Evolutionary conservation across 2,888 invertebrate species (phyloP).

Genomic region (Eupelmus urozonus): DNA sequence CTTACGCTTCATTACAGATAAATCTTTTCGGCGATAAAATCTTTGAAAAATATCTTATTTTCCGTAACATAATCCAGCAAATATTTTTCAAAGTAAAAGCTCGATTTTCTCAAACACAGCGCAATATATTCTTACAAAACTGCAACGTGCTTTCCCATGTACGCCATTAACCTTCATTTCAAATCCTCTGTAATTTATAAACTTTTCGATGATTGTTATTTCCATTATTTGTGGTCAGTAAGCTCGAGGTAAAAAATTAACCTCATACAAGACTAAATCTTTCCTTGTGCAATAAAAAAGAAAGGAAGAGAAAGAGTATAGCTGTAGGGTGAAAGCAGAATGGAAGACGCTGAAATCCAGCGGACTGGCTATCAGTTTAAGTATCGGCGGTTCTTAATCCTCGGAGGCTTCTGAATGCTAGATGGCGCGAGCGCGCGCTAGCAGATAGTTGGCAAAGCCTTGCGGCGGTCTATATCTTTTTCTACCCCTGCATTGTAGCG

Average conservation of each 20-base stretch:
- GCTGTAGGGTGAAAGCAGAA: not conserved
- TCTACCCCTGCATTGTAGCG: constrained; percentile 8
- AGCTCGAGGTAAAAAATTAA: constrained; percentile 30
- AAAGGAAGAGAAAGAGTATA: not conserved
- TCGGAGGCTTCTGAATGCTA: constrained; percentile 45
- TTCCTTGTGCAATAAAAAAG: not conserved
- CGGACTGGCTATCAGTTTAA: constrained; percentile 30
- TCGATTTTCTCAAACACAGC: too few relatives aligned
- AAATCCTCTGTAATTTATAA: constrained; percentile 2
- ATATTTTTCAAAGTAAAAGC: too few relatives aligned
- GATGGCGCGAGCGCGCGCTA: constrained; percentile 20
- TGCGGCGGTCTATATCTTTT: constrained; percentile 26
- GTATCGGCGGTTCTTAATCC: constrained; percentile 52
- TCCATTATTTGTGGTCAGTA: constrained; percentile 5
- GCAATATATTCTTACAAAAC: too few relatives aligned
- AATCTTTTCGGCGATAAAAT: too few relatives aligned
- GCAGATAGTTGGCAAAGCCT: constrained; percentile 45
- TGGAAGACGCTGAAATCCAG: not conserved
- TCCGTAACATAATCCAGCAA: too few relatives aligned
- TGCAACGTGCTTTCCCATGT: too few relatives aligned
- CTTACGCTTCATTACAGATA: too few relatives aligned
- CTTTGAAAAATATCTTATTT: too few relatives aligned
- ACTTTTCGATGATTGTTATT: constrained; percentile 4
- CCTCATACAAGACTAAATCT: constrained; percentile 13
- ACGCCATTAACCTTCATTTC: too few relatives aligned